Percentiles rank a stretch among this genome's conserved stretches.
phyloP scores from a whole-genome alignment of 2,113 vertebrate species.

The Austrofundulus limnaeus region DNA sequence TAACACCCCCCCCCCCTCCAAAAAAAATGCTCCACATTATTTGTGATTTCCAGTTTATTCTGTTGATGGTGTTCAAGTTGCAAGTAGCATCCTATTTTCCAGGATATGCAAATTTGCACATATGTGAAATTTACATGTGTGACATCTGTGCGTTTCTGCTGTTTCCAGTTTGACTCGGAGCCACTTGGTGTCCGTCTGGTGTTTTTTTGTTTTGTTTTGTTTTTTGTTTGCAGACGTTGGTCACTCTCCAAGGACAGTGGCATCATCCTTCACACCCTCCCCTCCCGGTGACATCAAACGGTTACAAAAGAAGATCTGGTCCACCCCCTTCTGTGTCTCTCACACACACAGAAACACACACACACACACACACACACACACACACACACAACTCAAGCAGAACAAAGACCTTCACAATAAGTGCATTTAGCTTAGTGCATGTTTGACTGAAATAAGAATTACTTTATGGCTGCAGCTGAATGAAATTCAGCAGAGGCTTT shows the following conservation, averaged over 20 bases:
- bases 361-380: constrained; percentile 17
- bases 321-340: constrained; percentile 16
- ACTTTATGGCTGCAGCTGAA: background rate
- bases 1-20: background rate
- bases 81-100: background rate
- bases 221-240: constrained; percentile 28
- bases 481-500: constrained; percentile 25
- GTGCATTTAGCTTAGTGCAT: background rate
- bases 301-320: constrained; percentile 53
- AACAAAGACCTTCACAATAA: constrained; percentile 28
- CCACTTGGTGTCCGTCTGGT: constrained; percentile 11
- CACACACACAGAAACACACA: constrained; percentile 4
- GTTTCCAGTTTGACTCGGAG: background rate
- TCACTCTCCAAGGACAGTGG: constrained; percentile 48
- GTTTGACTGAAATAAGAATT: background rate
- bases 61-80: too few relatives aligned
- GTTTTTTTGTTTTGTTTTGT: background rate
- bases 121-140: constrained; percentile 7
- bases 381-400: constrained; percentile 23
- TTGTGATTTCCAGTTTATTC: background rate
- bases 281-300: constrained; percentile 36
- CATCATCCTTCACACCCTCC: constrained; percentile 31
- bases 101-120: background rate
- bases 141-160: constrained; percentile 16
- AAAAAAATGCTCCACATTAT: background rate